Base-by-base conservation (phyloP, 2,888 invertebrate genomes). In the Lasioglossum lativentre region DNA sequence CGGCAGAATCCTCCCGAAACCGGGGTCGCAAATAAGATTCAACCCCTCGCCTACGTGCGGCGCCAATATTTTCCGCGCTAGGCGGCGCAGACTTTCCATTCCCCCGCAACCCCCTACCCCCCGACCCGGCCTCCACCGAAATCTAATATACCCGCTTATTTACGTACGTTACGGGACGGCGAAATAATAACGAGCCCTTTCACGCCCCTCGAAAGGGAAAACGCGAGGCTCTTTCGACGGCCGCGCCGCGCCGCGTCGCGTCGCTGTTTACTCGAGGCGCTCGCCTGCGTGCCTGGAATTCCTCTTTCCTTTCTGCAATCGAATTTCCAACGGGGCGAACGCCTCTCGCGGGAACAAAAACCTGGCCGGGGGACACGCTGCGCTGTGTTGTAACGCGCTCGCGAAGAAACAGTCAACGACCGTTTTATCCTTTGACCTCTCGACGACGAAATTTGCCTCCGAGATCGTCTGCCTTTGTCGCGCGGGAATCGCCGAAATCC, bases 121-220 rank as follows among this genome's bases (percentile, higher is more conserved):
- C 40, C 66, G 38, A n/a, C 68, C 66, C 80, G 5, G 63, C 72
- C 63, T 10, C 63, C 66, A 0, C 23, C 40, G 77, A 79, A 86
- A 89, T 81, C 83, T 80, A 89, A 90, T 88, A 90, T 82, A 85
- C 47, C 63, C 30, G 68, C 80, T 76, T 78, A 82, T 86, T 82
- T 88, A 83, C 80, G 80, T 80, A 83, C 75, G 74, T 77, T 52
- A 40, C 74, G 78, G 75, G 70, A n/a, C 70, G 82, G 80, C 76
- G 75, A 90, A 90, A 85, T 88, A 91, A 91, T 92, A 89, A 90
- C 83, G 86, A 90, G 82, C 81, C 86, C 84, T 85, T 88, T 87
- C 86, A 86, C 83, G 83, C 63, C 63, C 80, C 66, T 79, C 75
- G 75, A 82, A 78, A 85, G 80, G 80, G 87, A 66, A 82, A 82